phyloP scores from a whole-genome alignment of 2,113 vertebrate genomes.

The Ammodytes marinus region DNA sequence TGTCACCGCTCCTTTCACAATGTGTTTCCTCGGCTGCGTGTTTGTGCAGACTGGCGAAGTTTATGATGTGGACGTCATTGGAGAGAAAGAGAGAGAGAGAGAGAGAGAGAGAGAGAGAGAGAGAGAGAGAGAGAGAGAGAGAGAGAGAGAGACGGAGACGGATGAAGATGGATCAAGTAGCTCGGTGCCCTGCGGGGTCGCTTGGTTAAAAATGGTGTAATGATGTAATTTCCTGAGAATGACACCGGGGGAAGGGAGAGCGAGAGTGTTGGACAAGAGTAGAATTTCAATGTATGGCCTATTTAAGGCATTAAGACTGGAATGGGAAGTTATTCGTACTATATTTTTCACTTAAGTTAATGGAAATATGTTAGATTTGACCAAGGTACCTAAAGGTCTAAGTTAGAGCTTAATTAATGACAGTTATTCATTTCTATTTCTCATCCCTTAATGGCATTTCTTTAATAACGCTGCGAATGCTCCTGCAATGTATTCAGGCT shows the following conservation, averaged over 20 bases:
- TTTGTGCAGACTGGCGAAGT: constrained; percentile 47
- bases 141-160: constrained; percentile 6
- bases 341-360: constrained; percentile 14
- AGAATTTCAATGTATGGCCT: constrained; percentile 39
- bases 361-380: constrained; percentile 12
- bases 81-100: not conserved
- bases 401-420: constrained; percentile 36
- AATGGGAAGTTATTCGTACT: constrained; percentile 10
- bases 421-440: constrained; percentile 46
- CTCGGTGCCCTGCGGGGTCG: constrained; percentile 17
- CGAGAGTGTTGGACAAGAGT: constrained; percentile 33
- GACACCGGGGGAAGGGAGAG: constrained; percentile 20
- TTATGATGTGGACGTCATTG: constrained; percentile 67
- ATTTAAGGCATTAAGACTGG: constrained; percentile 15
- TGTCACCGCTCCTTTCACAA: constrained; percentile 66
- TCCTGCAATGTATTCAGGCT: constrained; percentile 37
- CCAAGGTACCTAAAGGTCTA: constrained; percentile 1
- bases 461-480: constrained; percentile 15
- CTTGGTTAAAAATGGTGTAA: constrained; percentile 58
- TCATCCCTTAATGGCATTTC: constrained; percentile 32
- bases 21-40: constrained; percentile 47
- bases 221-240: constrained; percentile 62
- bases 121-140: no score
- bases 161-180: constrained; percentile 55
- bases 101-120: no score